Conservation (phyloP, 2,797 vertebrate genomes). For the Prunella strophiata region DNA sequence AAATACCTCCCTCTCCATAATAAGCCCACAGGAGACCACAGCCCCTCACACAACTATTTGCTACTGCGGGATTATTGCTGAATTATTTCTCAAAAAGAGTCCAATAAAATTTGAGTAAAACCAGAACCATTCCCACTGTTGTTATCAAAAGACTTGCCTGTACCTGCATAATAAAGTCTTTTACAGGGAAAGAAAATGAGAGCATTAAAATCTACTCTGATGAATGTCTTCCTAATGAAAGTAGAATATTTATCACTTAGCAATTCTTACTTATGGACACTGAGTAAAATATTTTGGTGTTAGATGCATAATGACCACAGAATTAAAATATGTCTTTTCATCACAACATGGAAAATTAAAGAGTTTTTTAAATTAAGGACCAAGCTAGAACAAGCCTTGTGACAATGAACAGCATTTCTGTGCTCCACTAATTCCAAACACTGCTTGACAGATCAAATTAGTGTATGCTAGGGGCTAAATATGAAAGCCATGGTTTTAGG, state of each 20-base stretch:
- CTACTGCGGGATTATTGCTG: conserved; percentile 51
- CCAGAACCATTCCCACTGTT: conserved; percentile 52
- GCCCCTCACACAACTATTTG: conserved; percentile 28
- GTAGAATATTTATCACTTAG: not conserved
- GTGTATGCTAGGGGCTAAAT: not conserved
- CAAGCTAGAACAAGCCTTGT: not conserved
- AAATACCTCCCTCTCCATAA: conserved; percentile 48
- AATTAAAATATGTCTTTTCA: not conserved
- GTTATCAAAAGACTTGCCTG: conserved; percentile 31
- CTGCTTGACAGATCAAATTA: not conserved
- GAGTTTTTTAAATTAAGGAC: not conserved
- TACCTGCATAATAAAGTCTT: conserved; percentile 28
- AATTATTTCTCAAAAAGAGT: conserved; percentile 57
- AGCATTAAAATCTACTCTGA: not conserved
- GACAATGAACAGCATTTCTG: not conserved
- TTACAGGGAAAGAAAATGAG: not conserved
- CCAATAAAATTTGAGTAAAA: conserved; percentile 61
- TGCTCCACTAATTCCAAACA: not conserved
- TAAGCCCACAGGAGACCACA: conserved; percentile 59
- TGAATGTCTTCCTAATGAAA: not conserved
- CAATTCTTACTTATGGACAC: not conserved
- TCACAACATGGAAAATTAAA: not conserved
- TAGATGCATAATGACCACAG: not conserved
- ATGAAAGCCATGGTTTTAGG: not conserved
- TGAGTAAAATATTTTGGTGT: not conserved